These are phyloP conservation scores for Euplagia quadripunctaria DNA, from an alignment of 2,888 invertebrate species.

Conservation along the genomic window DNA sequence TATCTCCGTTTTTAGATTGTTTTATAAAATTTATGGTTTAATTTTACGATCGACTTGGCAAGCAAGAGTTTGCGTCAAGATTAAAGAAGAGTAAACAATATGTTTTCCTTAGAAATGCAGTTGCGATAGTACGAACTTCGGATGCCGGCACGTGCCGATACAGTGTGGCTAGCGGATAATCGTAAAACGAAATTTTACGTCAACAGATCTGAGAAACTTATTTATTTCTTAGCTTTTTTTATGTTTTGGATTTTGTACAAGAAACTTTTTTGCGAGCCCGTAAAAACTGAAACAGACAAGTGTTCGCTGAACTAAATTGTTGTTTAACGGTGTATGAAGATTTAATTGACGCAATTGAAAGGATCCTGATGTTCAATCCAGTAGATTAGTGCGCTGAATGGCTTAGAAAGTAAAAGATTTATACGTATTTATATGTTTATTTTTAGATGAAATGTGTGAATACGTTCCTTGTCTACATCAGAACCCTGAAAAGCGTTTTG, in stretches of 20 bases:
- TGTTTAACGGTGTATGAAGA: conserved; percentile 36
- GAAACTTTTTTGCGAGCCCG: conserved; percentile 41
- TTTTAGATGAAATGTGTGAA: conserved; percentile 16
- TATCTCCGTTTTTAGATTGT: conserved; percentile 36
- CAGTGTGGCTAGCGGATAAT: conserved; percentile 46
- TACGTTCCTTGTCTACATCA: conserved; percentile 1
- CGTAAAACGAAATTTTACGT: conserved; percentile 76
- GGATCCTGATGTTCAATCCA: background rate
- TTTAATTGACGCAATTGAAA: conserved; percentile 16
- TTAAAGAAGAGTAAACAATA: conserved; percentile 57
- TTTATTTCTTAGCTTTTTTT: conserved; percentile 72
- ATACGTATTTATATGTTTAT: too few relatives aligned
- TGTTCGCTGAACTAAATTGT: conserved; percentile 33
- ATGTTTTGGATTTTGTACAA: conserved; percentile 55
- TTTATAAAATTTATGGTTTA: conserved; percentile 49
- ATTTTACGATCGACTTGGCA: conserved; percentile 51
- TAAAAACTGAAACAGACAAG: conserved; percentile 44
- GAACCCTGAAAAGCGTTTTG: too few relatives aligned
- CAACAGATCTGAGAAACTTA: conserved; percentile 70
- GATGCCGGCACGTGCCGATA: conserved; percentile 36
- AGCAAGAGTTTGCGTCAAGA: conserved; percentile 36
- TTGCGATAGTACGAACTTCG: conserved; percentile 43
- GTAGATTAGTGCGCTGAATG: background rate
- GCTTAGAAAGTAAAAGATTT: background rate
- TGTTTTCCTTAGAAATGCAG: conserved; percentile 62